Base-by-base conservation (phyloP, 2,113 vertebrate species). In the Furnarius figulus region DNA sequence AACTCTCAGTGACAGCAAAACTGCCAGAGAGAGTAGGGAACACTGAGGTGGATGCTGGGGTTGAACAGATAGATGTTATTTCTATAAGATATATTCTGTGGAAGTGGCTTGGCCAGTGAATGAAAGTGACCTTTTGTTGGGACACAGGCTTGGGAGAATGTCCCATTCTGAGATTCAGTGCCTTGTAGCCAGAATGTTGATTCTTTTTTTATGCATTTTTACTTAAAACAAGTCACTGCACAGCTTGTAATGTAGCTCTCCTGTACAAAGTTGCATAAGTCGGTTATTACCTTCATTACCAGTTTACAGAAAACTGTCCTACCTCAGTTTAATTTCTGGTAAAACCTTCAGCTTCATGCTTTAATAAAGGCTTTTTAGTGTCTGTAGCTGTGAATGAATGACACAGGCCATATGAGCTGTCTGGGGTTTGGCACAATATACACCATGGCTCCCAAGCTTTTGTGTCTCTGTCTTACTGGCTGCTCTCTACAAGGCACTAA, bases 131-230 rank as follows among this genome's bases (percentile, higher is more conserved):
- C 20, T 62, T 81, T n/a, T 86, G 2, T 28, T 72, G 46, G 33
- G 35, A 42, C 4, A 55, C 0, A 0, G 33, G 4, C 24, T 23
- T 39, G 42, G 16, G 16, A 93, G 50, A 72, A 62, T 0, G 1
- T 23, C 12, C 6, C 6, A 2, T 77, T 87, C 27, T 72, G 35
- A 65, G 50, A 4, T 8, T 25, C 12, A 31, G 22, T 56, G 17
- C 2, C 25, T 24, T 6, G 14, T 9, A 37, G 12, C 19, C 30
- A 66, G 52, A 77, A 58, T 14, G 10, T 7, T 39, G 31, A 27
- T 8, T 73, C 68, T 73, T 73, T 62, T 63, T 30, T 1, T 2
- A 8, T 53, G 14, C 2, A 5, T 27, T 35, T 82, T 80, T 61
- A 33, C 35, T 65, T 40, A 61, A 65, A 17, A 47, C 3, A 2